Base-by-base conservation (phyloP, 2,113 vertebrate genomes). In the Tamias sibiricus region DNA sequence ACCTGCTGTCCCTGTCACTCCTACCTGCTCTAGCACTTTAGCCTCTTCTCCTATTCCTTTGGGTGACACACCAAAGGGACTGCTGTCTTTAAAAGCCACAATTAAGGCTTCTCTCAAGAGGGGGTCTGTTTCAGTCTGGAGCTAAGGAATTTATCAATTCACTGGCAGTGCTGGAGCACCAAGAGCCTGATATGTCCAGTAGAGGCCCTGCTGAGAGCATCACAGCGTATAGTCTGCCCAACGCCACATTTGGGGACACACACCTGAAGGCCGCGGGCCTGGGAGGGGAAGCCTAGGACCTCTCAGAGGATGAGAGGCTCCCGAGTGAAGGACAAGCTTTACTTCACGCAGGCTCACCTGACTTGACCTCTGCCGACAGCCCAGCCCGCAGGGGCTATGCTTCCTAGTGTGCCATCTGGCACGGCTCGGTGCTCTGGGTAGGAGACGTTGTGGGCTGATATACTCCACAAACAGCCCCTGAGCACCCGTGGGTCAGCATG, bases 61-160 rank as follows among this genome's bases (percentile, higher is more conserved):
- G n/a, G 32, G n/a, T 72, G 72, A 40, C 59, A 77, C 35, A 69
- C 42, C 59, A 77, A 72, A 92, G 20, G 69, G 59, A 47, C 62
- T 28, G 42, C 69, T 95, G 59, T 72, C 37, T 62, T 62, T 57
- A 57, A 57, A 12, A 86, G 24, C 54, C 52, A 64, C 13, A 32
- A 17, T 71, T 83, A 47, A 87, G 69, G 35, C 35, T 42, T 19
- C 32, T 17, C 20, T 19, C 77, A 7, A 83, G 84, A 52, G 24
- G 66, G 26, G 44, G 77, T 57, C 64, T 86, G 40, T 68, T 59
- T 79, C 14, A 64, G 57, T 84, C 40, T 35, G 79, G 30, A 42
- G 59, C 47, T 40, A 69, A 93, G 69, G 94, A 93, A 91, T 82
- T 91, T 62, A 74, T 49, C 54, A 35, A 81, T 83, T 54, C 68